Evolutionary conservation across 2,113 vertebrate species (phyloP).

Genomic region (Prunella himalayana): DNA sequence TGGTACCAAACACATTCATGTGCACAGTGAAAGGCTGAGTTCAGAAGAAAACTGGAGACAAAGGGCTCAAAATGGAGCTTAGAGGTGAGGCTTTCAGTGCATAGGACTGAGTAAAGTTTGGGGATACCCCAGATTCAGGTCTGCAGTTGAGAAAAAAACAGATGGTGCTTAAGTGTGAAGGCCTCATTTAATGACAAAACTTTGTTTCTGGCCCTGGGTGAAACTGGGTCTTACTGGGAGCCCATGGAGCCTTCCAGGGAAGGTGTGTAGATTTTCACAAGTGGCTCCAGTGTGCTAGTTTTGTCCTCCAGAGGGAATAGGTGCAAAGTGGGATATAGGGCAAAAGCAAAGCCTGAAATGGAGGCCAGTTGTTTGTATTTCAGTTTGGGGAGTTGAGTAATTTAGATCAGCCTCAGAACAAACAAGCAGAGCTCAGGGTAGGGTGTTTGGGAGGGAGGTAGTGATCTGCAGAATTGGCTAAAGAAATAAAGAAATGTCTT

Average conservation of each 20-base stretch:
- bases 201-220: background rate
- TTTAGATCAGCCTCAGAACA: background rate
- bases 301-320: background rate
- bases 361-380: background rate
- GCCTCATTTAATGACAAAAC: background rate
- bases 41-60: background rate
- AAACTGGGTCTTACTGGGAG: background rate
- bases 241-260: background rate
- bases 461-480: background rate
- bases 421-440: background rate
- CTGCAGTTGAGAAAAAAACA: background rate
- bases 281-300: slow-evolving; percentile 1
- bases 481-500: background rate
- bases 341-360: background rate
- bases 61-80: background rate
- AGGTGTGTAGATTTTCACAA: background rate
- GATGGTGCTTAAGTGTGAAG: background rate
- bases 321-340: background rate
- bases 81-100: background rate
- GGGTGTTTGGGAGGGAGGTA: background rate
- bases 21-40: background rate
- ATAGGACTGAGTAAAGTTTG: background rate
- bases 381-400: background rate
- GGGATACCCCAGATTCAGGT: background rate
- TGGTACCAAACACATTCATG: background rate